Evolutionary conservation across 2,113 vertebrate species (phyloP), one percentile per base, ranked within the genome.

Genomic region (Megaceryle torquata): DNA sequence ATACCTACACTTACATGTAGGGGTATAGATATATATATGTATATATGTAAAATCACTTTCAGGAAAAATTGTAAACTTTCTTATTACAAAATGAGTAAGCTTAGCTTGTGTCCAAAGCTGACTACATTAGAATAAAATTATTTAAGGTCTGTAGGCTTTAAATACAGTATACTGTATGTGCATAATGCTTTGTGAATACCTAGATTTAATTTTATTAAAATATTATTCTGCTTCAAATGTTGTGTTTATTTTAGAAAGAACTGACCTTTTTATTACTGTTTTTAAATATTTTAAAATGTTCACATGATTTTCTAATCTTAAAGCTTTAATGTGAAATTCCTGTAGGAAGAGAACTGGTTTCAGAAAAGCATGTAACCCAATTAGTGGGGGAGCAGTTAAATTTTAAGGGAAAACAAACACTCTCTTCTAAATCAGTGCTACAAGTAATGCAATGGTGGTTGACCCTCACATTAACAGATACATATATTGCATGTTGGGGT

Each of bases 121-220:
- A 96, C 60, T 88, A 86, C 51, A 70, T 80, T 95, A 96, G 89
- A 96, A 96, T 92, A 88, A 96, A 95, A 89, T 89, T 0, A 95
- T 93, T 92, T 91, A 95, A 96, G 96, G 70, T 97, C 95, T 3
- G 18, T 97, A 96, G 97, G 94, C 93, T 96, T 97, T 97, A 96
- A 96, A 96, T 95, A 93, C 94, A 90, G 93, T 94, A 94, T 94
- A 96, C 95, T 96, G 72, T 93, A 96, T 91, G 20, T 96, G 86
- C 92, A 97, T 94, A 97, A 95, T 94, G 96, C 89, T 96, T 91
- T 97, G 96, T 95, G 91, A 96, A 97, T 97, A 96, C 59, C 82
- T 96, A 96, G 94, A 96, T 94, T 93, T 95, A 96, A 96, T 97
- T 96, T 97, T 97, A 97, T 97, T 97, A 97, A 97, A 97, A 97